phyloP scores from a whole-genome alignment of 2,797 vertebrate species.

The Enteromius anoplus region DNA sequence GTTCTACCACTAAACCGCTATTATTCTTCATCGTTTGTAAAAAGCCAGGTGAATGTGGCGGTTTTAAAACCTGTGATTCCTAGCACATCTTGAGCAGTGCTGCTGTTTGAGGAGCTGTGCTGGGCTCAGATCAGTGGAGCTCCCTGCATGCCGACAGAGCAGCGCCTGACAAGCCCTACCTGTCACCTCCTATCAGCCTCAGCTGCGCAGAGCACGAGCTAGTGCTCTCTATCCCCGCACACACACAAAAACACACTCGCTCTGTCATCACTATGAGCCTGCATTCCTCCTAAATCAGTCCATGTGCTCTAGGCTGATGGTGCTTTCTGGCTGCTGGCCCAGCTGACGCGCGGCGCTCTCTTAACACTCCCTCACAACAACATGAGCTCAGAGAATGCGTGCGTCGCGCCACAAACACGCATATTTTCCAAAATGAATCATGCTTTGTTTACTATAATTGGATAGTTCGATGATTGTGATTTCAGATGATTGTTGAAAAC shows the following conservation, averaged over 20 bases:
- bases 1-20: not conserved
- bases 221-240: conserved; percentile 51
- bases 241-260: conserved; percentile 33
- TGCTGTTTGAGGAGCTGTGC: conserved; percentile 42
- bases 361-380: conserved; percentile 16
- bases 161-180: conserved; percentile 53
- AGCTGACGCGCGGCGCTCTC: conserved; percentile 15
- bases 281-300: conserved; percentile 54
- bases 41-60: not conserved
- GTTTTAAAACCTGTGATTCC: conserved; percentile 13
- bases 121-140: conserved; percentile 42
- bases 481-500: conserved; percentile 22
- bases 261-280: conserved; percentile 56
- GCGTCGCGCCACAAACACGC: not conserved
- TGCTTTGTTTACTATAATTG: conserved; percentile 10
- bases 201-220: conserved; percentile 38
- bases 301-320: conserved; percentile 51
- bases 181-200: conserved; percentile 57
- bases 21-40: not conserved
- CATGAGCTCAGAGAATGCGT: conserved; percentile 10
- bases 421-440: not conserved
- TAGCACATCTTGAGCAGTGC: conserved; percentile 17
- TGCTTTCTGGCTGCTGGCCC: conserved; percentile 49
- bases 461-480: not conserved
- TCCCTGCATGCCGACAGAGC: conserved; percentile 46